These are phyloP conservation scores for Kryptolebias ocellatus DNA, from an alignment of 2,797 vertebrate genomes.

Conservation along the genomic window DNA sequence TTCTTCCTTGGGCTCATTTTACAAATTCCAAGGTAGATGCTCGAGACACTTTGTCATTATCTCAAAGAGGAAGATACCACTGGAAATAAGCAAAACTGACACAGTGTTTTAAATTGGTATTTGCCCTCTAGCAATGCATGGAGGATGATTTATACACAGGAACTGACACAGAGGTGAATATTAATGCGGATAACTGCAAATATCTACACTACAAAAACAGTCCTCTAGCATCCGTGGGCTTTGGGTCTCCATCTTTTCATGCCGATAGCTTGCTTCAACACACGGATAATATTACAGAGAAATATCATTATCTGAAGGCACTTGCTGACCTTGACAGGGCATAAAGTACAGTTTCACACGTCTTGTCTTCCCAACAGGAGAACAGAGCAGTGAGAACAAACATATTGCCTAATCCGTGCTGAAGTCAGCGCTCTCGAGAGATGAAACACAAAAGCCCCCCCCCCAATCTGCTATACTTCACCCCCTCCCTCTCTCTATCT, in stretches of 20 bases:
- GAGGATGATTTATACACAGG: conserved; percentile 27
- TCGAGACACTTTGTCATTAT: conserved; percentile 59
- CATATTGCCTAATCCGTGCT: conserved; percentile 75
- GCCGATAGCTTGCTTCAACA: conserved; percentile 60
- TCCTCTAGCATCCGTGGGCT: conserved; percentile 23
- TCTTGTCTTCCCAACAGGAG: conserved; percentile 51
- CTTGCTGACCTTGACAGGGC: conserved; percentile 74
- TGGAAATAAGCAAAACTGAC: conserved; percentile 39
- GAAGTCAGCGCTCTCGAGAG: conserved; percentile 77
- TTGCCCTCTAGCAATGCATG: conserved; percentile 12
- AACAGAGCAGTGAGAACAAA: conserved; percentile 73
- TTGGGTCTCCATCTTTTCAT: conserved; percentile 46
- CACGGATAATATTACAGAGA: conserved; percentile 76
- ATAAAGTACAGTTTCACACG: conserved; percentile 42
- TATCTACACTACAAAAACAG: conserved; percentile 15
- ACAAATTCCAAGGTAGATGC: conserved; percentile 55
- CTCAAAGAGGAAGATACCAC: conserved; percentile 33
- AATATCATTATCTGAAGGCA: conserved; percentile 76
- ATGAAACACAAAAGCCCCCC: conserved; percentile 69
- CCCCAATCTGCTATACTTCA: conserved; percentile 55
- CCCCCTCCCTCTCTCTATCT: conserved; percentile 19
- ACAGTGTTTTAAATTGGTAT: conserved; percentile 28
- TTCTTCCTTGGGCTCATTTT: conserved; percentile 60
- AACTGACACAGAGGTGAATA: conserved; percentile 17
- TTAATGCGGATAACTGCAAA: conserved; percentile 22